These are phyloP conservation scores for Protaetia brevitarsis DNA, from an alignment of 1,140 invertebrate species.

Conservation along the genomic window DNA sequence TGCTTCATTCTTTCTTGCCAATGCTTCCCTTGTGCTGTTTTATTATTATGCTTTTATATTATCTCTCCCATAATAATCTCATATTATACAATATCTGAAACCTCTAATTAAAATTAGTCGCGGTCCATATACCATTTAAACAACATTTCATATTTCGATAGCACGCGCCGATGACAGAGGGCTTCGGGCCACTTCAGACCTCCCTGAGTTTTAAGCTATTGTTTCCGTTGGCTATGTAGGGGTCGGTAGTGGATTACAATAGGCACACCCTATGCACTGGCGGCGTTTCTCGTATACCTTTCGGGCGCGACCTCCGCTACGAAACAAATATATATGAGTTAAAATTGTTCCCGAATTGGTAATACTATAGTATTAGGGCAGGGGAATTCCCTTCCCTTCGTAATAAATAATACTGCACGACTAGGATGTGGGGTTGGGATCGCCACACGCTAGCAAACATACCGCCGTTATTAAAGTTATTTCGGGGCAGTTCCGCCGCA, in stretches of 20 bases:
- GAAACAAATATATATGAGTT: too few relatives aligned
- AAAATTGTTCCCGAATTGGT: conserved; percentile 9
- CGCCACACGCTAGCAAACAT: background rate
- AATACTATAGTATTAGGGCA: background rate
- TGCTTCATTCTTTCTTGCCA: too few relatives aligned
- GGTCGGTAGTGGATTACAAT: background rate
- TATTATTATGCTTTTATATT: too few relatives aligned
- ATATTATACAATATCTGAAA: background rate
- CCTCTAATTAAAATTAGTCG: background rate
- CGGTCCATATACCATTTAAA: background rate
- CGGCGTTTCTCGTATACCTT: background rate
- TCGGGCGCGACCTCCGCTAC: background rate
- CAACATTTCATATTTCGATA: background rate
- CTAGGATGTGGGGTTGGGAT: too few relatives aligned
- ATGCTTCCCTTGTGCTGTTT: too few relatives aligned
- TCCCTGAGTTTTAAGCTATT: background rate
- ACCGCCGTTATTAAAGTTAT: conserved; percentile 14
- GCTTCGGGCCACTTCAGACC: background rate
- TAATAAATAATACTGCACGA: conserved; percentile 8
- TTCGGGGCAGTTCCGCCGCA: background rate
- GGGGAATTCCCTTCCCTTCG: background rate
- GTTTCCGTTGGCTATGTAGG: background rate
- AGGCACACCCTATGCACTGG: background rate
- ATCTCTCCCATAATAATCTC: too few relatives aligned
- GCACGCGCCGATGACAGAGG: background rate